Evolutionary conservation across 1,140 invertebrate genomes (phyloP).

Genomic region (Pogonomyrmex barbatus): DNA sequence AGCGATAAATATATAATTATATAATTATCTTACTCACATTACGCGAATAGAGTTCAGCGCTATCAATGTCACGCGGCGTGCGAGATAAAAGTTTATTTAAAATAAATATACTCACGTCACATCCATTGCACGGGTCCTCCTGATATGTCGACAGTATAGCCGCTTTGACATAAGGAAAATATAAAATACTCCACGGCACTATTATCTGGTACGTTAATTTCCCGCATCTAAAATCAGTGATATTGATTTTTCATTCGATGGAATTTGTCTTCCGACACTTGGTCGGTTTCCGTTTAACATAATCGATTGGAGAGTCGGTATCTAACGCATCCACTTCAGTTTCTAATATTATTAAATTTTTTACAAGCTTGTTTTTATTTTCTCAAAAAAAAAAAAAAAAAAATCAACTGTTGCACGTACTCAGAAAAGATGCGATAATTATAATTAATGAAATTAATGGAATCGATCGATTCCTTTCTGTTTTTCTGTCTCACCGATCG

Average conservation of each 20-base stretch:
- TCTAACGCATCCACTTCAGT: not conserved
- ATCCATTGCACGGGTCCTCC: conserved; percentile 83
- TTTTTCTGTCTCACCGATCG: conserved; percentile 75
- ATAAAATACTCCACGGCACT: conserved; percentile 83
- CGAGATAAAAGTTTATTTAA: not conserved
- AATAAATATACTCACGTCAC: conserved; percentile 63
- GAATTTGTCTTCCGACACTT: no score
- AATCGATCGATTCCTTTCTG: not conserved
- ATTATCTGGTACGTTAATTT: conserved; percentile 82
- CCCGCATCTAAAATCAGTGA: conserved; percentile 79
- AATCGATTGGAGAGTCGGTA: no score
- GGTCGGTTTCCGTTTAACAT: not conserved
- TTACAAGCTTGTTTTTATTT: not conserved
- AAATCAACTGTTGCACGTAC: not conserved
- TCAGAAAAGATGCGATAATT: not conserved
- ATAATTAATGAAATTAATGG: conserved; percentile 1
- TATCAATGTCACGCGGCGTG: no score
- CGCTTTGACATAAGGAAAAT: conserved; percentile 84
- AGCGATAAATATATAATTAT: not conserved
- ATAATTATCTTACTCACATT: not conserved
- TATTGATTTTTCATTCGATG: not conserved
- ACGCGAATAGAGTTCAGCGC: no score
- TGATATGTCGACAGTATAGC: conserved; percentile 82
- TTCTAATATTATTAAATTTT: not conserved
- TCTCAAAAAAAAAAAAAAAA: not conserved